A percentile compares a stretch with the other conserved stretches of the same genome.
Conservation (phyloP, 2,113 vertebrate species). For the Calypte anna region DNA sequence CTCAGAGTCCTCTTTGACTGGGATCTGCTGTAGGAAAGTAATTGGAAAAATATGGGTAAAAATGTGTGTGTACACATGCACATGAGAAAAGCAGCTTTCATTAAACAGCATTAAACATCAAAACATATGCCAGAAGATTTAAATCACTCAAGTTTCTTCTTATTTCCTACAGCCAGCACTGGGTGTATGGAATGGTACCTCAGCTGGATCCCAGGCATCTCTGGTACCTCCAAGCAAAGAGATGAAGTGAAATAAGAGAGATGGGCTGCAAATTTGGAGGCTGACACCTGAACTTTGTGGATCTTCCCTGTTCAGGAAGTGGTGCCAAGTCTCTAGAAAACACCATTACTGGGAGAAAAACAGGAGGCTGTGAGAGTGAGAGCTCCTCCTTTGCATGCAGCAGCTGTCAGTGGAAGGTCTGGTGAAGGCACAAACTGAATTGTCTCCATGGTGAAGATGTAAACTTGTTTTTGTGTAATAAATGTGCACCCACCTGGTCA, state of each 20-base stretch:
- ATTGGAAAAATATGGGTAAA: constrained; percentile 36
- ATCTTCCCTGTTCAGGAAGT: not conserved
- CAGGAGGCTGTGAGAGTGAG: not conserved
- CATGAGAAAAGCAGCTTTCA: not conserved
- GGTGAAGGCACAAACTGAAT: not conserved
- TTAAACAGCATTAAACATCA: not conserved
- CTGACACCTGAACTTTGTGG: not conserved
- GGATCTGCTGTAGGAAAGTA: not conserved
- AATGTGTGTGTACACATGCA: not conserved
- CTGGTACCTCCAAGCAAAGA: not conserved
- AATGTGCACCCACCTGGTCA: not conserved
- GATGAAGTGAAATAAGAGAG: not conserved
- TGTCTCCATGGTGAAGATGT: not conserved
- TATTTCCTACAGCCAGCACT: not conserved
- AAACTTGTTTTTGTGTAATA: not conserved
- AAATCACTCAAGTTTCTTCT: not conserved
- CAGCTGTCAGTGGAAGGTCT: not conserved
- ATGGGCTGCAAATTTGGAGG: not conserved
- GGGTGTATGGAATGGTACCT: not conserved
- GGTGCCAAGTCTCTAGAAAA: not conserved
- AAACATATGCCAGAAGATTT: not conserved
- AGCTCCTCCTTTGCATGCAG: not conserved
- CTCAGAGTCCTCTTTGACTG: not conserved
- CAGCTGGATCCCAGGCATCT: fast-evolving
- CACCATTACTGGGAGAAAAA: not conserved